Percentiles rank a stretch among this genome's conserved stretches.
These are phyloP conservation scores for Crotalus horridus DNA, from an alignment of 2,113 vertebrate species.

Conservation along the genomic window DNA sequence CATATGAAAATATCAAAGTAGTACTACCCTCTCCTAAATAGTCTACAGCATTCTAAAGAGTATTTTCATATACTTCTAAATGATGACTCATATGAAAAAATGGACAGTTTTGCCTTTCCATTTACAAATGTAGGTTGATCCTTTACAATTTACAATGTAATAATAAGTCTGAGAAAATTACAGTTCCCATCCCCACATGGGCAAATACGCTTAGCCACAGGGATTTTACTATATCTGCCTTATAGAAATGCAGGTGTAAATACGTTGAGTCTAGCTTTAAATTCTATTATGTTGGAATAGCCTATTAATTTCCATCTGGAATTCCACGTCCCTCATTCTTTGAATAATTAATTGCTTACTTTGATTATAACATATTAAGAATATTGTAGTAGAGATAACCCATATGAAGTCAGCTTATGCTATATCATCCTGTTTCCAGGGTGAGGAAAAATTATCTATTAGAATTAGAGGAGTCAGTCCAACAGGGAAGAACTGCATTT, in stretches of 20 bases:
- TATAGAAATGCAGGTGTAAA: too few species aligned
- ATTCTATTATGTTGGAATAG: not conserved
- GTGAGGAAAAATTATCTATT: not conserved
- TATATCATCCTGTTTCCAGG: not conserved
- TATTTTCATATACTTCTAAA: too few species aligned
- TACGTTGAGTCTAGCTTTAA: not conserved
- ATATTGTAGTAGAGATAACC: not conserved
- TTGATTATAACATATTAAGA: not conserved
- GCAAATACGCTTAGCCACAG: too few species aligned
- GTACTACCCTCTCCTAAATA: too few species aligned
- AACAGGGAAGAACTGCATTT: not conserved
- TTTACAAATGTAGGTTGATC: not conserved
- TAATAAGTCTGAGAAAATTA: not conserved
- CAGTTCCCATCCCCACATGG: not conserved
- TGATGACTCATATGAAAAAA: too few species aligned
- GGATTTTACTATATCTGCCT: too few species aligned
- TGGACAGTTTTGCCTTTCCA: not conserved
- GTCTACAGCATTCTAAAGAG: too few species aligned
- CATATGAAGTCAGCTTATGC: not conserved
- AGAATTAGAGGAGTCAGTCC: not conserved
- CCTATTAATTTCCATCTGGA: not conserved
- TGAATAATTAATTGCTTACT: not conserved
- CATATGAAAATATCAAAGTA: too few species aligned
- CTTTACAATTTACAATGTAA: not conserved
- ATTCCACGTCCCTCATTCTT: not conserved